These are phyloP conservation scores for Pangasius sanitwongsei DNA, from an alignment of 2,797 vertebrate genomes.

Conservation along the genomic window DNA sequence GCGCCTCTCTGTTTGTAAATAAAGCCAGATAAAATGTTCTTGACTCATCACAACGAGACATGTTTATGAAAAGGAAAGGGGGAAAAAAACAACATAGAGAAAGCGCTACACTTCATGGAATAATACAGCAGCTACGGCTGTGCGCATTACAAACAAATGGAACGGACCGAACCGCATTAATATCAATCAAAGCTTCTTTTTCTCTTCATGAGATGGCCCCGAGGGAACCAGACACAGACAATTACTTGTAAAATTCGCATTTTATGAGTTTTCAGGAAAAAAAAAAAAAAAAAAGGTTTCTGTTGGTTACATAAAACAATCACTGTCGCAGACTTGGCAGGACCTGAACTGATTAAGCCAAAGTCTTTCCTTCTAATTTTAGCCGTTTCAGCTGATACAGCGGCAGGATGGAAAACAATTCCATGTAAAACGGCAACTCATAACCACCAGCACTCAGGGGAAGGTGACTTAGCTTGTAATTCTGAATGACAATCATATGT, in stretches of 20 bases:
- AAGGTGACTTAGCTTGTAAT: constrained; percentile 71
- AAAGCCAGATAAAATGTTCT: constrained; percentile 71
- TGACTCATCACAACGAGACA: constrained; percentile 61
- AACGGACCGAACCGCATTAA: constrained; percentile 68
- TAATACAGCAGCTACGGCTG: constrained; percentile 62
- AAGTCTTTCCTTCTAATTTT: constrained; percentile 66
- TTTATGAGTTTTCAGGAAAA: constrained; percentile 10
- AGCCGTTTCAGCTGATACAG: constrained; percentile 59
- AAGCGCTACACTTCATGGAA: constrained; percentile 62
- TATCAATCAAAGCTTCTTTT: constrained; percentile 66
- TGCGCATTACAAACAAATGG: constrained; percentile 68
- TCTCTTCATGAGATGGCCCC: constrained; percentile 65
- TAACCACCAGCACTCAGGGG: constrained; percentile 60
- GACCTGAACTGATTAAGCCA: constrained; percentile 2
- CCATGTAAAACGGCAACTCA: constrained; percentile 44
- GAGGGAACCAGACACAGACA: constrained; percentile 60
- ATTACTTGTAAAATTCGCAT: constrained; percentile 66
- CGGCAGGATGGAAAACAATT: constrained; percentile 65
- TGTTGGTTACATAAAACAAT: constrained; percentile 14
- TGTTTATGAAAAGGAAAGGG: constrained; percentile 63
- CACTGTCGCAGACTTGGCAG: constrained; percentile 5
- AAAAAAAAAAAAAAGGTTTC: too few relatives aligned
- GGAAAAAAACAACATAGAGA: constrained; percentile 66
- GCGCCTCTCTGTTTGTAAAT: constrained; percentile 63
- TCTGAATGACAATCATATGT: constrained; percentile 66